Conservation (phyloP, 1,140 invertebrate species). For the Drosophila subpulchrella region DNA sequence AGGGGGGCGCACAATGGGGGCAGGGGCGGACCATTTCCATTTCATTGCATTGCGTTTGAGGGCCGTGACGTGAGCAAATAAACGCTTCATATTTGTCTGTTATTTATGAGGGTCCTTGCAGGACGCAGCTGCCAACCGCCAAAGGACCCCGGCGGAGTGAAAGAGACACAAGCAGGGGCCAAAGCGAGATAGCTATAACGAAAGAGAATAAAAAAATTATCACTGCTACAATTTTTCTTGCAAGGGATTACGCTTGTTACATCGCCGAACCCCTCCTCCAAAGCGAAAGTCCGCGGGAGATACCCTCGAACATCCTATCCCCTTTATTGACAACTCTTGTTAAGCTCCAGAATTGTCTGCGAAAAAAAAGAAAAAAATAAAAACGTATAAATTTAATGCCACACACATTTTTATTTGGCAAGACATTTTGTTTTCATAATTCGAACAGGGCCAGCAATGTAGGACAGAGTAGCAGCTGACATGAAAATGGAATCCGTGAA, state of each 20-base stretch:
- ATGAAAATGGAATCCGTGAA: neutral
- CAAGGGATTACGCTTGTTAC: constrained; percentile 75
- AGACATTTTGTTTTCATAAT: constrained; percentile 36
- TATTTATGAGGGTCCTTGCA: constrained; percentile 82
- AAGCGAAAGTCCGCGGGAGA: constrained; percentile 15
- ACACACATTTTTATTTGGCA: constrained; percentile 58
- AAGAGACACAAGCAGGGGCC: neutral
- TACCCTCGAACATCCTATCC: constrained; percentile 8
- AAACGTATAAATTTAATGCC: constrained; percentile 63
- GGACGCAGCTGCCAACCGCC: constrained; percentile 72
- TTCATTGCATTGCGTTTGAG: constrained; percentile 69
- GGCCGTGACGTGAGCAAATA: constrained; percentile 82
- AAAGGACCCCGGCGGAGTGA: constrained; percentile 9
- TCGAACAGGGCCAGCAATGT: constrained; percentile 39
- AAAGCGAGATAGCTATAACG: constrained; percentile 6
- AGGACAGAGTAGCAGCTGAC: constrained; percentile 37
- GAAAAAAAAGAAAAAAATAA: constrained; percentile 42
- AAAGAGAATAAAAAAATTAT: constrained; percentile 71
- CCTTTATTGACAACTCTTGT: constrained; percentile 72
- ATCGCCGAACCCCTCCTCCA: constrained; percentile 10
- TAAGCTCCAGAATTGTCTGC: constrained; percentile 73
- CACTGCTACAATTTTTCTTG: constrained; percentile 78
- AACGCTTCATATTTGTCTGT: constrained; percentile 84
- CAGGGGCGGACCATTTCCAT: constrained; percentile 50
- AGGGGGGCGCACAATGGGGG: neutral